Conservation (phyloP, 2,888 invertebrate species). For the Scotopteryx bipunctaria region DNA sequence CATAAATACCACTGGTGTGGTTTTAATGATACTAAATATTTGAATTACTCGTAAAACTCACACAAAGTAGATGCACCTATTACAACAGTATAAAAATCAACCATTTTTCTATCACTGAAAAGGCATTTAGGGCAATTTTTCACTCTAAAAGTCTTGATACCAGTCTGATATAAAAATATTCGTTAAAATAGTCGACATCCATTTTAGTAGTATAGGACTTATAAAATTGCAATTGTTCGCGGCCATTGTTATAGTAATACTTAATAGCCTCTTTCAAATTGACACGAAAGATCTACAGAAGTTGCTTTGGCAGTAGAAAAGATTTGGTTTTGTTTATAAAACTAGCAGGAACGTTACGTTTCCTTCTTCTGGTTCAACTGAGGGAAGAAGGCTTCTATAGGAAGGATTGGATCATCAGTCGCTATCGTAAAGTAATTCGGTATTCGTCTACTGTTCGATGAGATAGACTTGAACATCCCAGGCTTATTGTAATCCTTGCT, state of each 20-base stretch:
- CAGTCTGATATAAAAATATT: no score
- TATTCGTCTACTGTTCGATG: slow-evolving; percentile 84
- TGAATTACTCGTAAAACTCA: background rate
- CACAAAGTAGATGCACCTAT: background rate
- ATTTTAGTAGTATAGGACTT: no score
- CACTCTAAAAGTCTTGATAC: no score
- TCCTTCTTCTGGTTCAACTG: slow-evolving; percentile 86
- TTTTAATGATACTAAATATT: background rate
- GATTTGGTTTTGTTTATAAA: slow-evolving; percentile 67
- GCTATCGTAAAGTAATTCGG: slow-evolving; percentile 89
- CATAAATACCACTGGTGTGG: slow-evolving; percentile 15
- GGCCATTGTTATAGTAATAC: slow-evolving; percentile 4
- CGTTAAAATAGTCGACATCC: no score
- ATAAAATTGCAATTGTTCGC: no score
- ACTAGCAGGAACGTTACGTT: slow-evolving; percentile 61
- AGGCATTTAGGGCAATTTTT: background rate
- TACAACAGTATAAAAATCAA: background rate
- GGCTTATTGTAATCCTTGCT: slow-evolving; percentile 89
- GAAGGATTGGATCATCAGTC: slow-evolving; percentile 90
- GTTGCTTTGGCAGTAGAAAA: slow-evolving; percentile 74
- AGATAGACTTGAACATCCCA: slow-evolving; percentile 87
- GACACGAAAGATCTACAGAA: slow-evolving; percentile 28
- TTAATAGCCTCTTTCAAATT: slow-evolving; percentile 23
- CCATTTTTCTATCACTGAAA: no score
- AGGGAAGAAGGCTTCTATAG: slow-evolving; percentile 91